Evolutionary conservation across 2,797 vertebrate genomes (phyloP), one percentile per base, ranked within the genome.

Genomic region (Premnoplex brunnescens): DNA sequence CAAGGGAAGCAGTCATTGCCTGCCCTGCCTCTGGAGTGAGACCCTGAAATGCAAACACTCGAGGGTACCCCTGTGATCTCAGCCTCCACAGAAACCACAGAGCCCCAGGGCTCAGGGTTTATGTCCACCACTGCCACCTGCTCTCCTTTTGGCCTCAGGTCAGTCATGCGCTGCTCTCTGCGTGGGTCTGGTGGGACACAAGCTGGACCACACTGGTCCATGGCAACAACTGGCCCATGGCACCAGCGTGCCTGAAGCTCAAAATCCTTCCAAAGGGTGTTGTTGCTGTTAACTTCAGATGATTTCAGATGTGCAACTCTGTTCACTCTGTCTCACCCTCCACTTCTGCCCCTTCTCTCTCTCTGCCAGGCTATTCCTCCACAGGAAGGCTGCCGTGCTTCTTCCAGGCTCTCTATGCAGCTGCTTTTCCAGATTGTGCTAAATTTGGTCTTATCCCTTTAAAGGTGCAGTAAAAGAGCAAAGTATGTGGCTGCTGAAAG

Each of bases 271-370:
- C 26, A 0, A 15, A 55, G 36, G 23, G 34, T 9, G 18, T 1
- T 7, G 12, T 4, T 21, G 54, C 68, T 23, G 0, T 4, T 9
- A 37, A 4, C 23, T 39, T 37, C 81, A 20, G 36, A 16, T 1
- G 1, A 1, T 18, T 20, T 20, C 15, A 16, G 62, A 26, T 0
- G 4, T 15, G 8, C 52, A 5, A 1, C 24, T 11, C 3, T 2
- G 27, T 13, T 51, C n/a, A 1, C 69, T 2, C 12, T 7, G 16
- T 4, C 41, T 41, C 41, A 24, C 10, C 30, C 30, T 19, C 9
- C 7, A 1, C 9, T 71, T 34, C 52, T 23, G 41, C 62, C 62
- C 62, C 43, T 64, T 64, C 41, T 64, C 30, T 32, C 41, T 28
- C 64, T 69, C 43, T 68, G 41, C 36, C 28, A 12, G 10, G 10